Conservation (phyloP, 2,113 vertebrate species). For the Thamnophis sirtalis region DNA sequence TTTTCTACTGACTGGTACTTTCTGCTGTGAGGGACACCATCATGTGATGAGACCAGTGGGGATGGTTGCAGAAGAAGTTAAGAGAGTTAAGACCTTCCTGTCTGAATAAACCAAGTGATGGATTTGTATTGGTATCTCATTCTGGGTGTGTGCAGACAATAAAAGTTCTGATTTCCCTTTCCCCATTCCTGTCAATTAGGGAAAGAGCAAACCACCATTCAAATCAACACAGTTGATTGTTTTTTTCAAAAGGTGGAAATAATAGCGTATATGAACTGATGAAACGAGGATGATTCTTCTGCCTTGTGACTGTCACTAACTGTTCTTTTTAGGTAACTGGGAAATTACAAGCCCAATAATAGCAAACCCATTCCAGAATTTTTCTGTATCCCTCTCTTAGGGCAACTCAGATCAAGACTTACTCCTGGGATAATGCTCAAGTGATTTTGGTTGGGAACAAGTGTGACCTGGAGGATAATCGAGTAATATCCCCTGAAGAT, state of each 20-base stretch:
- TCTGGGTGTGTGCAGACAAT: background rate
- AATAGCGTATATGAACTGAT: background rate
- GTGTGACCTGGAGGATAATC: conserved; percentile 81
- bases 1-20: background rate
- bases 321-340: background rate
- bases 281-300: background rate
- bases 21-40: background rate
- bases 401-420: conserved; percentile 85
- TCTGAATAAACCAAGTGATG: background rate
- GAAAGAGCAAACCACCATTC: background rate
- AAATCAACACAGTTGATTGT: background rate
- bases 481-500: conserved; percentile 77
- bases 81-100: background rate
- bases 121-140: background rate
- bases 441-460: conserved; percentile 83
- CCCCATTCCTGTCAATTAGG: background rate
- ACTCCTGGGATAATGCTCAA: conserved; percentile 84
- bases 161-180: background rate
- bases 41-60: background rate
- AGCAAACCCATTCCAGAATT: background rate
- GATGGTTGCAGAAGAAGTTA: background rate
- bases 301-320: background rate
- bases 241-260: background rate
- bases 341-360: background rate
- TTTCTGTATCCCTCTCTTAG: conserved; percentile 48